Conservation (phyloP, 2,888 invertebrate genomes). For the Pyralis farinalis region DNA sequence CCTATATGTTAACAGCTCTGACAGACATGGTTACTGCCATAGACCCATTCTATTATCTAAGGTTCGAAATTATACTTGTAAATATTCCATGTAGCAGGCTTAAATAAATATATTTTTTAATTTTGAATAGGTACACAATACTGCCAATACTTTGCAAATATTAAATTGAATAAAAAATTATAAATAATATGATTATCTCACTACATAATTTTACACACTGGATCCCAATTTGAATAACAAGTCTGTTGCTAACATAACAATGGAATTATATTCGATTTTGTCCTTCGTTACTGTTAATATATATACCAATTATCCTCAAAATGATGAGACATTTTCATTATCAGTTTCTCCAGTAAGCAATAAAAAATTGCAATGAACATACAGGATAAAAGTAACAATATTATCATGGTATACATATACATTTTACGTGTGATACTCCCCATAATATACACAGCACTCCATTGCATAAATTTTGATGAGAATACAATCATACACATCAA, state of each 20-base stretch:
- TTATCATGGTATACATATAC: constrained; percentile 63
- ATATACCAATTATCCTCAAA: constrained; percentile 2
- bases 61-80: constrained; percentile 4
- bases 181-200: constrained; percentile 21
- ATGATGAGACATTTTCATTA: constrained; percentile 1
- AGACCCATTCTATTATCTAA: constrained; percentile 10
- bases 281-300: neutral
- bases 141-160: constrained; percentile 27
- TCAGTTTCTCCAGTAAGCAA: constrained; percentile 7
- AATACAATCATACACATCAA: constrained; percentile 59
- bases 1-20: too few relatives aligned
- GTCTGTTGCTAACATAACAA: neutral
- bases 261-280: neutral
- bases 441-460: constrained; percentile 36
- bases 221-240: constrained; percentile 1
- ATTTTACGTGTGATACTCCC: constrained; percentile 26
- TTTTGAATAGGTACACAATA: constrained; percentile 23
- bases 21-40: neutral
- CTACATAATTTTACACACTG: constrained; percentile 22
- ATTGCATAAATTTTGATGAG: constrained; percentile 54
- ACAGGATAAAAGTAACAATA: constrained; percentile 40
- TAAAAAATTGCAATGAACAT: constrained; percentile 1
- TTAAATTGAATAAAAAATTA: constrained; percentile 20
- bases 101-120: constrained; percentile 25
- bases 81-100: neutral